Percentiles rank a stretch among this genome's conserved stretches.
These are phyloP conservation scores for Takifugu flavidus DNA, from an alignment of 2,113 vertebrate genomes.

Conservation along the genomic window DNA sequence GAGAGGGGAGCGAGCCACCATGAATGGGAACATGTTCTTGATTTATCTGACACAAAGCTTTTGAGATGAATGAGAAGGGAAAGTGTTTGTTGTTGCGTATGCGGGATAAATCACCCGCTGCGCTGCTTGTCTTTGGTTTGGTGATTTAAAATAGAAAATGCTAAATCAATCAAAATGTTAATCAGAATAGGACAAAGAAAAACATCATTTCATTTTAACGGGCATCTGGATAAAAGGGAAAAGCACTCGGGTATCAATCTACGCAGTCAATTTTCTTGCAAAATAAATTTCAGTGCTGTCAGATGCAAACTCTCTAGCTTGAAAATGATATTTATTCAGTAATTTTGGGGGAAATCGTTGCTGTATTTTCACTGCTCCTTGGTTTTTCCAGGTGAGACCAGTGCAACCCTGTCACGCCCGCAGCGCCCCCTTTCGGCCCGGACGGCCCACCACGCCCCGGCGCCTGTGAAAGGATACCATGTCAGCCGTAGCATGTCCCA, in stretches of 20 bases:
- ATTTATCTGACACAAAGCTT: conserved; percentile 41
- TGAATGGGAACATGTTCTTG: conserved; percentile 33
- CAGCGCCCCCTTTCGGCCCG: conserved; percentile 81
- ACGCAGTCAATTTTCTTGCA: conserved; percentile 10
- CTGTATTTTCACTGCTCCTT: neutral
- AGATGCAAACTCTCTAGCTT: no score
- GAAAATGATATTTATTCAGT: no score
- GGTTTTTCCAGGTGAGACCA: conserved; percentile 68
- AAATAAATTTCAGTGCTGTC: no score
- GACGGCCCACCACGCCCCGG: conserved; percentile 81
- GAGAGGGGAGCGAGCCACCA: neutral
- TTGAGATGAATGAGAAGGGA: conserved; percentile 42
- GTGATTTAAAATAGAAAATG: conserved; percentile 28
- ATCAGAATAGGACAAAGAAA: conserved; percentile 26
- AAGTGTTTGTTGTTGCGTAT: conserved; percentile 20
- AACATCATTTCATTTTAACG: conserved; percentile 23
- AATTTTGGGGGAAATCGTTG: no score
- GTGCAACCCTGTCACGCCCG: conserved; percentile 78
- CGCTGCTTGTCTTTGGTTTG: conserved; percentile 29
- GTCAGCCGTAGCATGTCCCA: conserved; percentile 92
- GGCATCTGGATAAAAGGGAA: conserved; percentile 20
- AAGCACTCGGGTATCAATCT: conserved; percentile 33
- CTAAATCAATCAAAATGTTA: conserved; percentile 52
- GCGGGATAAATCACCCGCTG: conserved; percentile 26
- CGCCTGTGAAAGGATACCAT: conserved; percentile 94